Evolutionary conservation across 35 echinoderm and acorn worm genomes (phyloP).

Genomic region (Ophioderma brevispina): DNA sequence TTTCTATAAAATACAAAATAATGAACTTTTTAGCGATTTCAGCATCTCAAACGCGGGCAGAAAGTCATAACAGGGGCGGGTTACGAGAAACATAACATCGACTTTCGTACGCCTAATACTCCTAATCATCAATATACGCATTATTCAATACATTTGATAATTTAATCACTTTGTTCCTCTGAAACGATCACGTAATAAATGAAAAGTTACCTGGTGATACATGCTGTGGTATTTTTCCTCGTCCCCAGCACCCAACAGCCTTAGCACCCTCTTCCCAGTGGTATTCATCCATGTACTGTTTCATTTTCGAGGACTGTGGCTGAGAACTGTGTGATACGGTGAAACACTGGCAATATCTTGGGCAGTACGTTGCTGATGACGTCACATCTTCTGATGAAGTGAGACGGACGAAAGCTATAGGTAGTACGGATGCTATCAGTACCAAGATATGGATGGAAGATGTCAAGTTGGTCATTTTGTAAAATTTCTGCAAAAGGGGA

Average conservation of each 20-base stretch:
- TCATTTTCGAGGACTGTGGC: background rate
- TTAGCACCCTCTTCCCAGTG: background rate
- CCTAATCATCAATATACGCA: no score
- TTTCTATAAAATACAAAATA: no score
- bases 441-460: background rate
- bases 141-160: no score
- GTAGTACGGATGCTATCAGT: background rate
- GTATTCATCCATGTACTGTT: background rate
- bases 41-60: no score
- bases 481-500: no score
- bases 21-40: no score
- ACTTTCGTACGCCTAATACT: no score
- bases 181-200: no score
- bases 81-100: no score
- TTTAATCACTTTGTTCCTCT: no score
- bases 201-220: background rate
- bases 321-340: background rate
- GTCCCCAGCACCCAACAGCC: background rate
- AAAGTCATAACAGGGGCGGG: no score
- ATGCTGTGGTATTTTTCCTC: background rate
- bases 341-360: background rate
- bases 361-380: background rate
- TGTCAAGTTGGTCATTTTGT: background rate
- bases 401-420: background rate
- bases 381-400: background rate